phyloP scores from a whole-genome alignment of 2,797 vertebrate species.

The Phrynocephalus forsythii region DNA sequence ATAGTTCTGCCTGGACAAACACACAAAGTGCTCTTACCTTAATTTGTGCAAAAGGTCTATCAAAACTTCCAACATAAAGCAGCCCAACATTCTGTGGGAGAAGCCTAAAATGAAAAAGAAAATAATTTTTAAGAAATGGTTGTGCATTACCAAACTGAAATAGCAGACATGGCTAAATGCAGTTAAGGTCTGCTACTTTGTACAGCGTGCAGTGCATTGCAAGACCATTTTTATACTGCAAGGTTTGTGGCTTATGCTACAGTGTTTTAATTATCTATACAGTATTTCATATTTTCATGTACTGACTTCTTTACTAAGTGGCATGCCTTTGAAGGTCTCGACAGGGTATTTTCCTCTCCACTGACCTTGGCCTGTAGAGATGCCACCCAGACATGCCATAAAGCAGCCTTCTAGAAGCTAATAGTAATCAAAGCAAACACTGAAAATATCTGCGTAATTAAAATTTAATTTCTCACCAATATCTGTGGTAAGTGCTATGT shows the following conservation, averaged over 20 bases:
- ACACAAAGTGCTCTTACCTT: conserved; percentile 85
- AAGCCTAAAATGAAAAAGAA: conserved; percentile 81
- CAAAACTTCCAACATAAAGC: conserved; percentile 95
- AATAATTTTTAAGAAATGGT: conserved; percentile 62
- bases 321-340: not conserved
- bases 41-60: conserved; percentile 96
- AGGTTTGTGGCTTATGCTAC: not conserved
- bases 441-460: not conserved
- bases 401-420: not conserved
- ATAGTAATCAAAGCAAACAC: not conserved
- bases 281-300: not conserved
- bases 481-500: not conserved
- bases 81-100: conserved; percentile 92
- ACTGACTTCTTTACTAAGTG: not conserved
- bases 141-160: conserved; percentile 11
- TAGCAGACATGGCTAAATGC: too few relatives aligned
- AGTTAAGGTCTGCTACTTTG: not conserved
- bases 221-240: not conserved
- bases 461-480: not conserved
- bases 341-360: too few relatives aligned
- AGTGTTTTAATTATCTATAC: not conserved
- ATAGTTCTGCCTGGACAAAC: not conserved
- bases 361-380: not conserved
- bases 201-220: not conserved
- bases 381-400: too few relatives aligned